Conservation (phyloP, 2,113 vertebrate species). For the Notothenia coriiceps region DNA sequence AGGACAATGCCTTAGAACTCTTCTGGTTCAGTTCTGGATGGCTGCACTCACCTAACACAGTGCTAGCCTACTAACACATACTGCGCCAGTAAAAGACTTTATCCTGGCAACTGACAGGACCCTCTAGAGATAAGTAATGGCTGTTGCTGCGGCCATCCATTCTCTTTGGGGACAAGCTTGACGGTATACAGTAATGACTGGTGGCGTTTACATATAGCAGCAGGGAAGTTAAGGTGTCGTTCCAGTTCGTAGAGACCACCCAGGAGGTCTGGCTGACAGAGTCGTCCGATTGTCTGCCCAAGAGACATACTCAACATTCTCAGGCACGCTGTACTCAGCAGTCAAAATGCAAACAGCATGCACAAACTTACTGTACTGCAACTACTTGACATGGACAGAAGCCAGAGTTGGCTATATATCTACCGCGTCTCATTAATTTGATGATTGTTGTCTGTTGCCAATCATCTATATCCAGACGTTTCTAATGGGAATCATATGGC, state of each 20-base stretch:
- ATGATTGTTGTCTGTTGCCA: conserved; percentile 42
- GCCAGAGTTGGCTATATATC: conserved; percentile 35
- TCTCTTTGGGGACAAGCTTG: conserved; percentile 16
- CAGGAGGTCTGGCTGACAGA: conserved; percentile 61
- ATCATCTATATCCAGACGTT: conserved; percentile 48
- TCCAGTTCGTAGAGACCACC: conserved; percentile 72
- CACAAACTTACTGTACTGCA: conserved; percentile 34
- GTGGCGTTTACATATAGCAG: conserved; percentile 55
- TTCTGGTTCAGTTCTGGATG: conserved; percentile 72
- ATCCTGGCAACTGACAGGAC: conserved; percentile 71
- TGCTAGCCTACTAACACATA: conserved; percentile 60
- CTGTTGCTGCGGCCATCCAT: conserved; percentile 1
- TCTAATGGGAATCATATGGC: conserved; percentile 55
- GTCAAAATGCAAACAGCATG: conserved; percentile 53
- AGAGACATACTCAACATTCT: conserved; percentile 73
- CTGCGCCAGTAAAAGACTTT: conserved; percentile 52
- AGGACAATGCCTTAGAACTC: conserved; percentile 51
- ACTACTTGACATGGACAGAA: conserved; percentile 42
- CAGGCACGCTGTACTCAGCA: conserved; percentile 27
- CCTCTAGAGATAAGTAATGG: conserved; percentile 50
- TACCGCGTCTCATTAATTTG: conserved; percentile 45
- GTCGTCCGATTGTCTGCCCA: conserved; percentile 80
- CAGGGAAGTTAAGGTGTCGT: conserved; percentile 57
- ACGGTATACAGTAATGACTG: conserved; percentile 48
- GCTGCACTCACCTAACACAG: conserved; percentile 64